These are phyloP conservation scores for Plagodis pulveraria DNA, from an alignment of 2,888 invertebrate species.

Conservation along the genomic window DNA sequence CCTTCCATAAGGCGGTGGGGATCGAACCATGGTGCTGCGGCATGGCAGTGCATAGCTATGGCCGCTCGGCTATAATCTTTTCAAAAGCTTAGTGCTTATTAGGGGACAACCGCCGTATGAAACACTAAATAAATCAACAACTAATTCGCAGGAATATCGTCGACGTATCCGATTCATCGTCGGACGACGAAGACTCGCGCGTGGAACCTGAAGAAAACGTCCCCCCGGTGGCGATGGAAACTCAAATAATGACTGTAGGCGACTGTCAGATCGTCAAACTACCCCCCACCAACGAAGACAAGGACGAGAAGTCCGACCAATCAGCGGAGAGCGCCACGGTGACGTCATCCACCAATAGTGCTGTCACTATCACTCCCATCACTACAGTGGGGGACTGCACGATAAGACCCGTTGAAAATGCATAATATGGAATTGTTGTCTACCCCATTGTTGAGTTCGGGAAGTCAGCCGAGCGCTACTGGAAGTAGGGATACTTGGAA, in stretches of 20 bases:
- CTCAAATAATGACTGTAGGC: conserved; percentile 80
- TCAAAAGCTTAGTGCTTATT: too few relatives aligned
- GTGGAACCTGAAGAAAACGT: conserved; percentile 68
- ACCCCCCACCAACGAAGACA: conserved; percentile 61
- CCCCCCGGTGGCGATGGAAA: conserved; percentile 66
- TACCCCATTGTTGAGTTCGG: conserved; percentile 51
- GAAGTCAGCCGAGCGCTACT: conserved; percentile 21
- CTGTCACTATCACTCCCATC: conserved; percentile 78
- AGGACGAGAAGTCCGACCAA: conserved; percentile 59
- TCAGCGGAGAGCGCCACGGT: conserved; percentile 50
- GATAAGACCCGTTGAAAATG: conserved; percentile 75
- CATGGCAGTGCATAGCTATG: too few relatives aligned
- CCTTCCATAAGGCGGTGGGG: too few relatives aligned
- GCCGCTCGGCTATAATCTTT: too few relatives aligned
- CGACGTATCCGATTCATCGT: conserved; percentile 73
- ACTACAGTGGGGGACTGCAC: conserved; percentile 80
- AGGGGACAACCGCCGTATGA: too few relatives aligned
- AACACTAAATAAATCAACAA: neutral
- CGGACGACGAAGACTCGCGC: conserved; percentile 70
- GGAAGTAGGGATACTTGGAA: conserved; percentile 10
- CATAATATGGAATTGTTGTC: conserved; percentile 61
- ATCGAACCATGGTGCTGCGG: too few relatives aligned
- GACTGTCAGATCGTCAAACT: conserved; percentile 82
- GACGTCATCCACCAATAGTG: conserved; percentile 60
- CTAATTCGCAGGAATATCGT: conserved; percentile 53